Evolutionary conservation across 2,888 invertebrate genomes (phyloP).

Genomic region (Lycocerus yunnanus): DNA sequence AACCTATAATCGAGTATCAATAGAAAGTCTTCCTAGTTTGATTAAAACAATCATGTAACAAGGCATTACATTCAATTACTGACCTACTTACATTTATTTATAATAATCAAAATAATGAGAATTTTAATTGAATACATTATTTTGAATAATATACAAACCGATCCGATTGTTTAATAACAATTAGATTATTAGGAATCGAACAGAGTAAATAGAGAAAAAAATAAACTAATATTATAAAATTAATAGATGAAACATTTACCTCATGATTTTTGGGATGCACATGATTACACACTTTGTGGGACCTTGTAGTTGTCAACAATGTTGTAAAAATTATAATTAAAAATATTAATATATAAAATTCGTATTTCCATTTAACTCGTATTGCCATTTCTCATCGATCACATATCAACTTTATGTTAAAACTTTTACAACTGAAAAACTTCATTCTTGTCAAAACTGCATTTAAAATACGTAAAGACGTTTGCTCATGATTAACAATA

Average conservation of each 20-base stretch:
- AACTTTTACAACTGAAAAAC: slow-evolving; percentile 1
- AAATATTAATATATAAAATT: slow-evolving; percentile 21
- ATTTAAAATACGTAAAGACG: neutral
- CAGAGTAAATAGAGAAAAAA: neutral
- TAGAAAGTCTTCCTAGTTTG: neutral
- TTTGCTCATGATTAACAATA: neutral
- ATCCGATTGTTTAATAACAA: too few species aligned
- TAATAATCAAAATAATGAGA: neutral
- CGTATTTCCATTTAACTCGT: slow-evolving; percentile 43
- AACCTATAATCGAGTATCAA: neutral
- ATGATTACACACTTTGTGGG: slow-evolving; percentile 37
- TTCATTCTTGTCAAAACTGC: slow-evolving; percentile 9
- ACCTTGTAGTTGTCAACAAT: slow-evolving; percentile 17
- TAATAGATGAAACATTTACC: slow-evolving; percentile 23
- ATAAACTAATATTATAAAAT: neutral
- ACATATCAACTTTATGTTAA: slow-evolving; percentile 27
- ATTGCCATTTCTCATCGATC: slow-evolving; percentile 42
- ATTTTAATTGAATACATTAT: neutral
- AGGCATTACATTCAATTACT: neutral
- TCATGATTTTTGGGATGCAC: slow-evolving; percentile 39
- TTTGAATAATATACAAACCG: neutral
- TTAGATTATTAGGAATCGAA: neutral
- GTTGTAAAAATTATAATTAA: neutral
- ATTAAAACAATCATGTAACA: neutral
- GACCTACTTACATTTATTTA: neutral